Evolutionary conservation across 2,888 invertebrate species (phyloP).

Genomic region (Melieria crassipennis): DNA sequence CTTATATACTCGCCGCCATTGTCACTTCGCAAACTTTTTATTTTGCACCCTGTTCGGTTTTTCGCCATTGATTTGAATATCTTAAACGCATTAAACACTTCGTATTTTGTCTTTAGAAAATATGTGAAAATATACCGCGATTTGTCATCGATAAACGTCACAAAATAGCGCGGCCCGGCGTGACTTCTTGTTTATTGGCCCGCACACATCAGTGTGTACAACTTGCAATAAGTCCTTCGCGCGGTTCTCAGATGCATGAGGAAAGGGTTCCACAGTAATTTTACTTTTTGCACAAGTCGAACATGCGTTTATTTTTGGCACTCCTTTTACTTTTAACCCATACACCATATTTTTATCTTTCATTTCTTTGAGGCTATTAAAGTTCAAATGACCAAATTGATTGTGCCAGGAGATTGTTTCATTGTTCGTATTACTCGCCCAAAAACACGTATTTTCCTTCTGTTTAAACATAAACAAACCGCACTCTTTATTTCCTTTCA

Average conservation of each 20-base stretch:
- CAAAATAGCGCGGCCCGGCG: slow-evolving; percentile 40
- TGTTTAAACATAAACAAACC: slow-evolving; percentile 7
- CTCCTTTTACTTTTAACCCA: slow-evolving; percentile 4
- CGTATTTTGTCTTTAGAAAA: slow-evolving; percentile 16
- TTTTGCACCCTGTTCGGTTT: slow-evolving; percentile 25
- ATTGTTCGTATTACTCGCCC: background rate
- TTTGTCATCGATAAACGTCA: slow-evolving; percentile 26
- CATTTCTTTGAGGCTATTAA: slow-evolving; percentile 6
- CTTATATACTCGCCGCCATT: slow-evolving; percentile 29
- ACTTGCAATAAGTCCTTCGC: slow-evolving; percentile 29
- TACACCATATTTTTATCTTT: slow-evolving; percentile 22
- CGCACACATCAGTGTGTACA: slow-evolving; percentile 39
- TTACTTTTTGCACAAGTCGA: slow-evolving; percentile 37
- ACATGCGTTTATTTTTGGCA: slow-evolving; percentile 19
- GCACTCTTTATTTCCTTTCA: background rate
- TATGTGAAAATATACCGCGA: background rate
- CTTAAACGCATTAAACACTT: slow-evolving; percentile 18
- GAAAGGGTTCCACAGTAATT: slow-evolving; percentile 36
- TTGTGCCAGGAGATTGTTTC: slow-evolving; percentile 1
- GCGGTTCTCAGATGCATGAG: slow-evolving; percentile 25
- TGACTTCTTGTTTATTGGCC: slow-evolving; percentile 33
- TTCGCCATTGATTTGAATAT: slow-evolving; percentile 13
- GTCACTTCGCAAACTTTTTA: slow-evolving; percentile 27
- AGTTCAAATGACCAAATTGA: slow-evolving; percentile 23
- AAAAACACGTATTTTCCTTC: background rate